Conservation (phyloP, 2,888 invertebrate genomes). For the Oscheius onirici region DNA sequence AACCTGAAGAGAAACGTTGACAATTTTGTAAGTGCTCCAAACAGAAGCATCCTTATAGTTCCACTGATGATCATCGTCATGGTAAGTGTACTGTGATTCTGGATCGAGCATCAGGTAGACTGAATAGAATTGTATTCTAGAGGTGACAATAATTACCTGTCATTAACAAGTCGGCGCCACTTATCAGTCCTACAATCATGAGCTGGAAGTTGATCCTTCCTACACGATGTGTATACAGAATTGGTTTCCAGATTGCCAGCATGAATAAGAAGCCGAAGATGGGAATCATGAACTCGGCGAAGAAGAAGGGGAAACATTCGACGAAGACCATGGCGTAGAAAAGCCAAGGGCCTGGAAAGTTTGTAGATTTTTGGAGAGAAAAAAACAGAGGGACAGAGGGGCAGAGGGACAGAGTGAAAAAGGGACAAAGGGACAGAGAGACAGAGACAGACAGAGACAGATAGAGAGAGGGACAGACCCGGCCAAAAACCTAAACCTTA, state of each 20-base stretch:
- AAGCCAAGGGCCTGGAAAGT: not conserved
- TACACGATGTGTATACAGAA: not conserved
- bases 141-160: not conserved
- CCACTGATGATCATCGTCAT: not conserved
- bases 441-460: too few species aligned
- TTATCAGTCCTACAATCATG: not conserved
- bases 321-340: not conserved
- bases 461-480: too few species aligned
- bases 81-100: not conserved
- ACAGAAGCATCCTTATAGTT: not conserved
- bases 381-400: too few species aligned
- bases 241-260: not conserved
- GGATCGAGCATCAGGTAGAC: not conserved
- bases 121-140: not conserved
- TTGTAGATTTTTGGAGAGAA: too few species aligned
- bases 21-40: not conserved
- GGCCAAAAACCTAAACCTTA: not conserved
- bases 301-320: not conserved
- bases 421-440: too few species aligned
- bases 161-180: not conserved
- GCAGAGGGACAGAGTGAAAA: too few species aligned
- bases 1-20: not conserved
- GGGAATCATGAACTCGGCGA: not conserved
- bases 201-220: not conserved
- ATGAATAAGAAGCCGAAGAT: not conserved